Base-by-base conservation (phyloP, 1,140 invertebrate genomes). In the Cyclargus thomasi region DNA sequence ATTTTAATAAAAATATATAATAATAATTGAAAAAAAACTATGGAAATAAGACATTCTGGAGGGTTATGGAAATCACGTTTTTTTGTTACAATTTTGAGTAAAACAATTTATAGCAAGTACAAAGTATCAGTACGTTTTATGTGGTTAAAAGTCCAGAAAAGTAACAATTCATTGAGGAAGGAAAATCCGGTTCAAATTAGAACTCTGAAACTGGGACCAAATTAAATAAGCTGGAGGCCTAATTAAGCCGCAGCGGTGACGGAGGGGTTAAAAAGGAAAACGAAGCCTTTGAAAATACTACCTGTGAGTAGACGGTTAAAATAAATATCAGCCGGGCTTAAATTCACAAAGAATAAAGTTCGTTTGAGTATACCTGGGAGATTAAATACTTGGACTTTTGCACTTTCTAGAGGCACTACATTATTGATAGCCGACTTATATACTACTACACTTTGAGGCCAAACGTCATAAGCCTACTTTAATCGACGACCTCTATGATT, bases 251-350 rank as follows among this genome's bases (percentile, higher is more conserved):
- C 67, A 39, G 71, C 71, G 70, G 65, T 75, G 72, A 75, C 75
- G 70, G 74, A 73, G 59, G 71, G 69, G 74, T 74, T 72, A 73
- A 79, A 81, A 74, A 74, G 71, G 77, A 73, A 74, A 75, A 74
- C 73, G 69, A 65, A 72, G 73, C 72, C 72, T 78, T 74, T 72
- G 75, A 78, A 78, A 82, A 80, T 79, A 74, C 74, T 76, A 73
- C 55, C 69, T 67, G 68, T 62, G 73, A 72, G 72, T 64, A 76
- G 68, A 47, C 64, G 67, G 69, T 77, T 74, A 75, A 80, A 79
- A 79, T 81, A 81, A 79, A 81, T 79, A 81, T 79, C 68, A 69
- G 73, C 70, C 70, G 68, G 71, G 69, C 76, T 78, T 79, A 75
- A 78, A 79, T 78, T 75, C 74, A 75, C 75, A 74, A 73, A 76